These are phyloP conservation scores for Phytoseiulus persimilis DNA, from an alignment of 2,888 invertebrate species.

Conservation along the genomic window DNA sequence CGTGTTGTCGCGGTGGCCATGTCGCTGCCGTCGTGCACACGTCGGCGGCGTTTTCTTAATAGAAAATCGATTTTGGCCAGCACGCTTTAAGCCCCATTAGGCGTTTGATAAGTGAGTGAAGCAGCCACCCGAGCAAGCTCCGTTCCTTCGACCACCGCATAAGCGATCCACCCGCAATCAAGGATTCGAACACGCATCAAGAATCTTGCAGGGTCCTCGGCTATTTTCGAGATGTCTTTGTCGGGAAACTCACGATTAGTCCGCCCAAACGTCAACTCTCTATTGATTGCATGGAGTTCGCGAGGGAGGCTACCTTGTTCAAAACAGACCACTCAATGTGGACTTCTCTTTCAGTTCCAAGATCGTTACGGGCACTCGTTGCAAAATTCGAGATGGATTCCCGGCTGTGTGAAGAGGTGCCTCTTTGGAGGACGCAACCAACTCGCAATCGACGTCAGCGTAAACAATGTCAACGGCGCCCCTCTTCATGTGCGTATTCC, in stretches of 20 bases:
- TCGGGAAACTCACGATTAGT: neutral
- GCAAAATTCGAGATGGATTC: constrained; percentile 14
- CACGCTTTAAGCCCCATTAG: constrained; percentile 31
- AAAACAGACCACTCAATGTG: no score
- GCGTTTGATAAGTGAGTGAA: constrained; percentile 23
- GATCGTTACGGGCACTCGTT: constrained; percentile 26
- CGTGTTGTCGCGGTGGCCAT: neutral
- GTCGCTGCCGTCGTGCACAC: neutral
- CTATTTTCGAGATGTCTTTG: neutral
- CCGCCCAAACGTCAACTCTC: neutral
- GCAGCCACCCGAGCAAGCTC: neutral
- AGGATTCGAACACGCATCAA: neutral
- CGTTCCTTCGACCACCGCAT: neutral
- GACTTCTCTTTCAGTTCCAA: constrained; percentile 15
- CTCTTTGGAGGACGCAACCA: constrained; percentile 37
- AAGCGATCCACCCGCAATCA: neutral
- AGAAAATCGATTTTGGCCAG: constrained; percentile 33
- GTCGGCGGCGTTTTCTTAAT: neutral
- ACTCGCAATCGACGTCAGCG: constrained; percentile 36
- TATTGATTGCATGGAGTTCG: neutral
- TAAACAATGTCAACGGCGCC: constrained; percentile 32
- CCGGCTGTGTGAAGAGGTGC: constrained; percentile 18
- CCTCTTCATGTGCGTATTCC: constrained; percentile 39
- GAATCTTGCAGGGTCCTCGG: neutral
- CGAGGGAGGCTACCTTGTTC: neutral